Evolutionary conservation across 2,797 vertebrate species (phyloP).

Genomic region (Myotis myotis): DNA sequence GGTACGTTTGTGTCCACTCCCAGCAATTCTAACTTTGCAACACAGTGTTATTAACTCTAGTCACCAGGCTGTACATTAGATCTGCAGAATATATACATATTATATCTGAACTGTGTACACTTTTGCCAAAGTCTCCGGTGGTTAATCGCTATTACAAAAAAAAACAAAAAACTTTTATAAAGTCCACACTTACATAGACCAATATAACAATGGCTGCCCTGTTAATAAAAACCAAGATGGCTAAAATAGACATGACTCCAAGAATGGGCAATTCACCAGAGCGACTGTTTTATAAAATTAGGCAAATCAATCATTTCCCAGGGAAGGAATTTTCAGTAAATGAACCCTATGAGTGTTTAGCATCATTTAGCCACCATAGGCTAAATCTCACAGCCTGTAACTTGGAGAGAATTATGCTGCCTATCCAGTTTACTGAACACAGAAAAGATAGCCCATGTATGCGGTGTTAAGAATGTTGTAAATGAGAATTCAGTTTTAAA

Average conservation of each 20-base stretch:
- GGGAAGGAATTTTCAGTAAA: background rate
- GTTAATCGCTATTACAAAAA: background rate
- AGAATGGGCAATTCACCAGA: background rate
- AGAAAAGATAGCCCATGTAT: background rate
- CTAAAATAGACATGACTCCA: background rate
- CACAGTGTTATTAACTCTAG: background rate
- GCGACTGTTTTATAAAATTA: background rate
- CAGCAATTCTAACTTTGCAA: too few species aligned
- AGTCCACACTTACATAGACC: background rate
- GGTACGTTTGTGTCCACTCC: background rate
- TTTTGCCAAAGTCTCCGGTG: background rate
- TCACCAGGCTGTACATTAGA: background rate
- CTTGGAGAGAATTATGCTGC: background rate
- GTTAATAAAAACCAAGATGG: background rate
- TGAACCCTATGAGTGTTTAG: background rate
- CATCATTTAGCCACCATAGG: background rate
- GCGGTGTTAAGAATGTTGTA: background rate
- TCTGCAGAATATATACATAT: background rate
- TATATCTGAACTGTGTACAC: background rate
- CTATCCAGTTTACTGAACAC: background rate
- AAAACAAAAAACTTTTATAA: background rate
- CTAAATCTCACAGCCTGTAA: background rate
- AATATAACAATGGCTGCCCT: background rate
- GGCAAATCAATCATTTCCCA: background rate
- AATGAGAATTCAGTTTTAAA: background rate